Percentiles rank a stretch among this genome's conserved stretches.
Evolutionary conservation across 2,888 invertebrate species (phyloP).

Genomic region (Meghimatium bilineatum): DNA sequence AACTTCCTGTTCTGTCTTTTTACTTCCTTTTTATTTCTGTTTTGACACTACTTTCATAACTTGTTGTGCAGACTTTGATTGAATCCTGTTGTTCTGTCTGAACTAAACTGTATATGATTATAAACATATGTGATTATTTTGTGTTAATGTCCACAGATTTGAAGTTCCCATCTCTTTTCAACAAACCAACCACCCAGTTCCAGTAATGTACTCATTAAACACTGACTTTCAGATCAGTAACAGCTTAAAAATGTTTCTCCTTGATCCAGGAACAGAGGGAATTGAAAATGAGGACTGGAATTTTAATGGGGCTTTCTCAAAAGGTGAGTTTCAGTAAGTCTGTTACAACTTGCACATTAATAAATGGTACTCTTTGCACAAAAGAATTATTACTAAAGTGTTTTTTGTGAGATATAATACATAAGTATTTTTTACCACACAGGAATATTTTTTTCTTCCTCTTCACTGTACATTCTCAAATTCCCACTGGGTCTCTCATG

Average conservation of each 20-base stretch:
- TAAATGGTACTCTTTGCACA: too few species aligned
- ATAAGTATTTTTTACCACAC: background rate
- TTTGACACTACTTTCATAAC: background rate
- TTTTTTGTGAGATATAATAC: too few species aligned
- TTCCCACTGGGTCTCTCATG: too few species aligned
- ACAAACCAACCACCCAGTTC: constrained; percentile 77
- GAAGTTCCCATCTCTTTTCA: constrained; percentile 77
- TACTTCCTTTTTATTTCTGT: too few species aligned
- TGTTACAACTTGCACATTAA: background rate
- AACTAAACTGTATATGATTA: background rate
- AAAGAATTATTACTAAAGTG: too few species aligned
- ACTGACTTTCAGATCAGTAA: constrained; percentile 77
- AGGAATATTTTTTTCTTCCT: background rate
- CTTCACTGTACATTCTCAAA: too few species aligned
- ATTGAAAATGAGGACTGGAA: constrained; percentile 68
- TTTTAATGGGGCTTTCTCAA: constrained; percentile 70
- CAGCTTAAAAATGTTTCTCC: constrained; percentile 72
- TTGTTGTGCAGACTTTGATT: background rate
- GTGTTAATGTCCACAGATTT: constrained; percentile 62
- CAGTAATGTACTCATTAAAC: constrained; percentile 77
- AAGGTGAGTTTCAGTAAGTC: constrained; percentile 56
- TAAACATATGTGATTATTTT: background rate
- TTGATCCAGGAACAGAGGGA: constrained; percentile 62
- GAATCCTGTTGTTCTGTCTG: background rate
- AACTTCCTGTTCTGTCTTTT: too few species aligned